Evolutionary conservation across 2,113 vertebrate species (phyloP).

Genomic region (Myotis brandtii): DNA sequence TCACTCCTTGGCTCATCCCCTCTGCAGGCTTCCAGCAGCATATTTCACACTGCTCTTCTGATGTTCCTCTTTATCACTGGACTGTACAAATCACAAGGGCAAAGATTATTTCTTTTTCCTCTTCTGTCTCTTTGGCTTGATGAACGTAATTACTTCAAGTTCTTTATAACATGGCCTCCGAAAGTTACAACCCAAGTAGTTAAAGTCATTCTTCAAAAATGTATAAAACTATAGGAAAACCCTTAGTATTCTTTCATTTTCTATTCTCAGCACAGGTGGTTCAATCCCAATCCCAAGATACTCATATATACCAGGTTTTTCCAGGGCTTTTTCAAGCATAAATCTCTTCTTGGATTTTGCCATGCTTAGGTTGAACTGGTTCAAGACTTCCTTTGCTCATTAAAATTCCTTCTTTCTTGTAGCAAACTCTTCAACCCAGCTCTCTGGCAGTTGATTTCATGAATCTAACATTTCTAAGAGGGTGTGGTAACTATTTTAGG

Average conservation of each 20-base stretch:
- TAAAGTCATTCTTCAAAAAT: constrained; percentile 8
- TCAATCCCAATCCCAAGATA: background rate
- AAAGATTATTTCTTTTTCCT: background rate
- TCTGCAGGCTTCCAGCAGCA: background rate
- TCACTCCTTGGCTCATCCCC: background rate
- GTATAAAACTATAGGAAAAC: background rate
- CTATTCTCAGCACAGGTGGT: background rate
- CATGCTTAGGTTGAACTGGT: background rate
- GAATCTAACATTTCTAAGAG: background rate
- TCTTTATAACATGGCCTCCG: background rate
- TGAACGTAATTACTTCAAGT: constrained; percentile 38
- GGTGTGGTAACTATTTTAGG: background rate
- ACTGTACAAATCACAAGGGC: background rate
- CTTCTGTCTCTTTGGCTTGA: background rate
- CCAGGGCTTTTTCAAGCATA: background rate
- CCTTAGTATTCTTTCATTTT: background rate
- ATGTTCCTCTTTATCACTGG: background rate
- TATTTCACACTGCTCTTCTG: background rate
- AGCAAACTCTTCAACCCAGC: background rate
- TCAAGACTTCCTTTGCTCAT: background rate
- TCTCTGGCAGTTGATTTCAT: background rate
- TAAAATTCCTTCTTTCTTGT: constrained; percentile 44
- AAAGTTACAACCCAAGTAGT: background rate
- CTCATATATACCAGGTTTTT: background rate
- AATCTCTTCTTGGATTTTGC: background rate